Percentiles rank a stretch among this genome's conserved stretches.
Conservation (phyloP, 2,113 vertebrate species). For the Equus quagga region DNA sequence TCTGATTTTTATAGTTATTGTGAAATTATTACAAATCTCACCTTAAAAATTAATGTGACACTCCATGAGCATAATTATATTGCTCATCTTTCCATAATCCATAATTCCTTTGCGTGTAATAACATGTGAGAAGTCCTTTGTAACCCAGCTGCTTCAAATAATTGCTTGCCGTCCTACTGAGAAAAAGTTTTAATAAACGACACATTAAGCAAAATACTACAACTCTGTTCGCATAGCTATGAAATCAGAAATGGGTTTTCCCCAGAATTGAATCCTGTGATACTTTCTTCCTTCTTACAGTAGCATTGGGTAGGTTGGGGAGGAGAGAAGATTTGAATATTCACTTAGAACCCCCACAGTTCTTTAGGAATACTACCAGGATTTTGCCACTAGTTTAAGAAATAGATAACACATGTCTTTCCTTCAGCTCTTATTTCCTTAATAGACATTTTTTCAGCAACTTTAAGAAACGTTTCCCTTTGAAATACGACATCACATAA, state of each 20-base stretch:
- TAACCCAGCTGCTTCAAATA: constrained; percentile 79
- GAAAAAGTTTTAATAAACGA: constrained; percentile 79
- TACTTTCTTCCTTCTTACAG: constrained; percentile 47
- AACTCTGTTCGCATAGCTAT: constrained; percentile 62
- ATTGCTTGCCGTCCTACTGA: constrained; percentile 74
- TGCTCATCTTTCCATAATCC: constrained; percentile 69
- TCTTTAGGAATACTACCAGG: constrained; percentile 77
- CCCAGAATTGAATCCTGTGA: constrained; percentile 39
- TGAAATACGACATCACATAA: constrained; percentile 83
- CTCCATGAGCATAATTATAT: constrained; percentile 49
- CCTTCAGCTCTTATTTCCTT: constrained; percentile 80
- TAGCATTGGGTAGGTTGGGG: not conserved
- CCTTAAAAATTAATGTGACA: constrained; percentile 76
- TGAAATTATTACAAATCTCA: constrained; percentile 64
- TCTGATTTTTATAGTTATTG: constrained; percentile 74
- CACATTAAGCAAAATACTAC: constrained; percentile 76
- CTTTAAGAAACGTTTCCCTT: constrained; percentile 79
- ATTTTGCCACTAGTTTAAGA: constrained; percentile 81
- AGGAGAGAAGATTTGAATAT: not conserved
- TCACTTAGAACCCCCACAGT: constrained; percentile 71
- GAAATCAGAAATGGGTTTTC: constrained; percentile 67
- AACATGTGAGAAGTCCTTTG: constrained; percentile 70
- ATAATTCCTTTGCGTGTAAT: constrained; percentile 71
- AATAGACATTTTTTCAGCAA: constrained; percentile 80
- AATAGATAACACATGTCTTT: constrained; percentile 82